A percentile compares a stretch with the other conserved stretches of the same genome.
Evolutionary conservation across 1,140 invertebrate genomes (phyloP).

Genomic region (Caenorhabditis briggsae): DNA sequence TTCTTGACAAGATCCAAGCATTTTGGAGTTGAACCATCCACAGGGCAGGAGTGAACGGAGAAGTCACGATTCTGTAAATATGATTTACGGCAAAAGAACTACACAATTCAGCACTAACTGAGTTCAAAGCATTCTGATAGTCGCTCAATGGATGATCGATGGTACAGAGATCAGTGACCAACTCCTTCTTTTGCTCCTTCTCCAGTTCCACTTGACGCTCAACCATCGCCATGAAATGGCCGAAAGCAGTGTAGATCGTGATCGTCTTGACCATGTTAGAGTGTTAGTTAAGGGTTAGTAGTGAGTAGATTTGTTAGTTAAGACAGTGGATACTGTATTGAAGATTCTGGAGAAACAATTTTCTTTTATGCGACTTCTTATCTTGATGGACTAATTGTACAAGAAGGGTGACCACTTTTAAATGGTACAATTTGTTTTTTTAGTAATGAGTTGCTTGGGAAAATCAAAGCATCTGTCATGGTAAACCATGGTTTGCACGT

Average conservation of each 20-base stretch:
- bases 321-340: not conserved
- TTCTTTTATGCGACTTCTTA: slow-evolving; percentile 6
- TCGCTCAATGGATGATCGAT: slow-evolving; percentile 7
- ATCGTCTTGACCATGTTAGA: slow-evolving; percentile 27
- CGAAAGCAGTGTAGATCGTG: slow-evolving; percentile 30
- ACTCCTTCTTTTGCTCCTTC: not conserved
- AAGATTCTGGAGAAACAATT: not conserved
- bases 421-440: too few species aligned
- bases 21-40: not conserved
- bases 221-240: slow-evolving; percentile 19
- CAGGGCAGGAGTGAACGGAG: not conserved
- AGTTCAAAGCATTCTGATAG: not conserved
- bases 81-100: too few species aligned
- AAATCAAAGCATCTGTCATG: too few species aligned
- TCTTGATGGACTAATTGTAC: not conserved
- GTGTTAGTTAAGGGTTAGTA: slow-evolving; percentile 17
- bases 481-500: too few species aligned
- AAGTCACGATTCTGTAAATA: not conserved
- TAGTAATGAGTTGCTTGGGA: too few species aligned
- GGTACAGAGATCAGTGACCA: slow-evolving; percentile 4
- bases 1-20: not conserved
- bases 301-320: slow-evolving; percentile 26
- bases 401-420: not conserved
- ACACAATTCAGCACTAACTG: not conserved
- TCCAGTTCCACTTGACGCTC: slow-evolving; percentile 16